Conservation (phyloP, 2,113 vertebrate genomes). For the Oenanthe melanoleuca region DNA sequence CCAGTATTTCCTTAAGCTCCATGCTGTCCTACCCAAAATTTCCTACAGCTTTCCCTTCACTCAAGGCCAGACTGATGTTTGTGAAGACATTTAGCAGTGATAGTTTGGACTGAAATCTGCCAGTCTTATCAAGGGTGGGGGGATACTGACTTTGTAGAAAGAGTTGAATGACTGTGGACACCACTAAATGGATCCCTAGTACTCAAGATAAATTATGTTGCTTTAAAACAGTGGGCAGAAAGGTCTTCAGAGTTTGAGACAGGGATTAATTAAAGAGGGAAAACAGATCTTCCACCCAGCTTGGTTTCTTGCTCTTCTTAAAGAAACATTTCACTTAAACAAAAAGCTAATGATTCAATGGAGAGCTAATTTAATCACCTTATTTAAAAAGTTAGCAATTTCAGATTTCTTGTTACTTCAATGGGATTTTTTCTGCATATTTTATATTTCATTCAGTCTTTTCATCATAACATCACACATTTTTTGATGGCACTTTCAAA, state of each 20-base stretch:
- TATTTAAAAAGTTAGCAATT: background rate
- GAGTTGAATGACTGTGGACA: background rate
- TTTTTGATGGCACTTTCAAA: background rate
- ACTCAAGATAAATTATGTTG: slow-evolving; percentile 43
- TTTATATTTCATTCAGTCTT: background rate
- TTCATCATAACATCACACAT: background rate
- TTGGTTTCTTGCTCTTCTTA: slow-evolving; percentile 41
- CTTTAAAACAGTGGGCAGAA: slow-evolving; percentile 27
- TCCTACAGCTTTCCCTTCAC: background rate
- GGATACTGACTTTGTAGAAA: background rate
- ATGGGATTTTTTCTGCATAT: background rate
- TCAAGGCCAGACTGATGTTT: background rate
- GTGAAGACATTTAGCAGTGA: slow-evolving; percentile 1
- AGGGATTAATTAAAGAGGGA: slow-evolving; percentile 53
- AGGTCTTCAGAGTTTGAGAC: slow-evolving; percentile 45
- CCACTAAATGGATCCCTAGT: background rate
- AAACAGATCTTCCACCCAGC: slow-evolving; percentile 32
- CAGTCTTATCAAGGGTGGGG: slow-evolving; percentile 23
- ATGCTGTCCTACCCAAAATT: background rate
- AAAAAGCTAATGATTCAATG: background rate
- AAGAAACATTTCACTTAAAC: background rate
- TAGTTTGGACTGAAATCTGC: background rate
- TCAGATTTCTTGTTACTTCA: background rate
- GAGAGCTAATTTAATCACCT: background rate
- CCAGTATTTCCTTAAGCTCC: background rate